Percentiles rank a stretch among this genome's conserved stretches.
phyloP scores from a whole-genome alignment of 2,797 vertebrate genomes.

The Bryconaethiops microstoma region DNA sequence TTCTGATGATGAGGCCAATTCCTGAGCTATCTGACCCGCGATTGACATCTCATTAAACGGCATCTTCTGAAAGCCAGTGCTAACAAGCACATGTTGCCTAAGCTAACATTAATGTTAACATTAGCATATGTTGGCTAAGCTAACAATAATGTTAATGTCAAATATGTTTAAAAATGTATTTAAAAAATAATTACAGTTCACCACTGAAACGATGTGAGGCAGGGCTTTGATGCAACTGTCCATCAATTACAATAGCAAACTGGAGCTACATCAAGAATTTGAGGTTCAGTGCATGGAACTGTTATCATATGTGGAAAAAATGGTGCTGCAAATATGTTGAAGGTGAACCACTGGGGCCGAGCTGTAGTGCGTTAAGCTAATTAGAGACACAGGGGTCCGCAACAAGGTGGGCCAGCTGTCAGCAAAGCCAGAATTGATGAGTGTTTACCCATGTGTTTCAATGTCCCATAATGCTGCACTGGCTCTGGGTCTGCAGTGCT shows the following conservation, averaged over 20 bases:
- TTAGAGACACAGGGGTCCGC: not conserved
- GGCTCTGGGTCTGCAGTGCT: not conserved
- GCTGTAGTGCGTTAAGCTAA: not conserved
- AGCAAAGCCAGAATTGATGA: conserved; percentile 15
- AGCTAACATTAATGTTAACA: too few relatives aligned
- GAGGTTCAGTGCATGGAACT: not conserved
- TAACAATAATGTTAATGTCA: too few relatives aligned
- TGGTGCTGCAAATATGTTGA: not conserved
- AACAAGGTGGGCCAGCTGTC: conserved; percentile 8
- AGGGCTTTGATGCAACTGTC: too few relatives aligned
- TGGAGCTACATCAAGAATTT: not conserved
- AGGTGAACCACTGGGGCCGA: not conserved
- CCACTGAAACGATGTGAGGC: too few relatives aligned
- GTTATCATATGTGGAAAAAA: not conserved
- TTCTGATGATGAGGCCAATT: too few relatives aligned
- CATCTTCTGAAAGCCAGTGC: too few relatives aligned
- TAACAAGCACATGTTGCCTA: too few relatives aligned
- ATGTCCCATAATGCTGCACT: not conserved
- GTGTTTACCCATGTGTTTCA: not conserved
- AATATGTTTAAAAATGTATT: too few relatives aligned
- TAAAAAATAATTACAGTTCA: too few relatives aligned
- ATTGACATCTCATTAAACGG: too few relatives aligned
- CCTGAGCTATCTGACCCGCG: too few relatives aligned
- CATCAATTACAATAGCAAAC: not conserved
- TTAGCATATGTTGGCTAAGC: too few relatives aligned